Percentiles rank a stretch among this genome's conserved stretches.
Conservation (phyloP, 2,113 vertebrate genomes). For the Trichomycterus rosablanca region DNA sequence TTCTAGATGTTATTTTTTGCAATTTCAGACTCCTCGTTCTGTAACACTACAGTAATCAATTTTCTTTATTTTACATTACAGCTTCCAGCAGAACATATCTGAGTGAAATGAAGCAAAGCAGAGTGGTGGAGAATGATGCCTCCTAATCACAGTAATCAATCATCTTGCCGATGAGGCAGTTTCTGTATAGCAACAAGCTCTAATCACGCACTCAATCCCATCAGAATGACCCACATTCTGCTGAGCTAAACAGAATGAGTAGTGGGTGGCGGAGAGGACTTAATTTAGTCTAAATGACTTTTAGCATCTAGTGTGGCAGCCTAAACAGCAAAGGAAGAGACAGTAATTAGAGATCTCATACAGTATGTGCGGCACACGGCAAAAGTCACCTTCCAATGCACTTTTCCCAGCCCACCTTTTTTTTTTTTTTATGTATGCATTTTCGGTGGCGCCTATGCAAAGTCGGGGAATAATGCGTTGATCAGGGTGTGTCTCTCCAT, state of each 20-base stretch:
- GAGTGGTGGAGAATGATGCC: conserved; percentile 4
- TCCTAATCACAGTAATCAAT: conserved; percentile 22
- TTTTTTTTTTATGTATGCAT: too few relatives aligned
- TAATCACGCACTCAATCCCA: conserved; percentile 18
- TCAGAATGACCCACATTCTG: conserved; percentile 21
- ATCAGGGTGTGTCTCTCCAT: too few relatives aligned
- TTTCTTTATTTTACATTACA: not conserved
- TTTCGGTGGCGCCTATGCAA: too few relatives aligned
- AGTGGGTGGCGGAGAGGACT: not conserved
- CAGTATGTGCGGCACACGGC: too few relatives aligned
- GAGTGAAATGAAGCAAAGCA: conserved; percentile 7
- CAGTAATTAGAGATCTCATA: not conserved
- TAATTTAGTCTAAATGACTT: conserved; percentile 1
- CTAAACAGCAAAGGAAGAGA: not conserved
- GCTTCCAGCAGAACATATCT: not conserved
- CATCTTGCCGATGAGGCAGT: conserved; percentile 8
- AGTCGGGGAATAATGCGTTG: too few relatives aligned
- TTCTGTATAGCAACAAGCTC: conserved; percentile 14
- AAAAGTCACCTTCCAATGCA: too few relatives aligned
- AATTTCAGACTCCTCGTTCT: too few relatives aligned
- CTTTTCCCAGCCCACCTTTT: too few relatives aligned
- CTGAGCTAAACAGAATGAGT: conserved; percentile 25
- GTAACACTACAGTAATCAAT: too few relatives aligned
- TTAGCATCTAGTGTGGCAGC: conserved; percentile 5
- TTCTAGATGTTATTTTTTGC: too few relatives aligned